These are phyloP conservation scores for Kryptolebias marmoratus DNA, from an alignment of 2,113 vertebrate genomes.

Conservation along the genomic window DNA sequence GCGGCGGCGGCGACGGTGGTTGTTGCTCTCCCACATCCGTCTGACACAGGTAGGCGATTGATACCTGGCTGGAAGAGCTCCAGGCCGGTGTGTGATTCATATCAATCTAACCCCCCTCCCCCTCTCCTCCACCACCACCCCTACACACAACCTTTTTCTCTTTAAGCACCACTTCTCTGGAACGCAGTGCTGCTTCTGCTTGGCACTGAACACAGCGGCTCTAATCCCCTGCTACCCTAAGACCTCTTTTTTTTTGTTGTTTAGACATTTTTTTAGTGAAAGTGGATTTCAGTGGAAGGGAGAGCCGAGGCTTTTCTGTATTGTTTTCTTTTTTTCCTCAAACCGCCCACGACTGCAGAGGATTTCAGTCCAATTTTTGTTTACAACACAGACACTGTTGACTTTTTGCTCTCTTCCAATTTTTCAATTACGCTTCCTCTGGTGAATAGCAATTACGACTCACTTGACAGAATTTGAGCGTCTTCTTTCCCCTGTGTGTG, in stretches of 20 bases:
- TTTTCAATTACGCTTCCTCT: constrained; percentile 61
- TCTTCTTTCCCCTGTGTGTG: constrained; percentile 11
- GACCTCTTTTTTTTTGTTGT: constrained; percentile 23
- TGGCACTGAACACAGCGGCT: constrained; percentile 21
- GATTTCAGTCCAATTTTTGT: constrained; percentile 56
- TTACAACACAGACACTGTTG: constrained; percentile 51
- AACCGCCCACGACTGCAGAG: constrained; percentile 42
- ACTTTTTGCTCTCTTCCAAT: constrained; percentile 57
- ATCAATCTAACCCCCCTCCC: constrained; percentile 64
- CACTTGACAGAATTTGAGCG: constrained; percentile 43
- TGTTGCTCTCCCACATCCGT: constrained; percentile 50
- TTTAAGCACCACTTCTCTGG: constrained; percentile 58
- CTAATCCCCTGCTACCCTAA: constrained; percentile 55
- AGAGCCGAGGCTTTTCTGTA: constrained; percentile 39
- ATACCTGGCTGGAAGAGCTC: constrained; percentile 58
- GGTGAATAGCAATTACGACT: constrained; percentile 60
- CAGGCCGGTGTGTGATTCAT: constrained; percentile 67
- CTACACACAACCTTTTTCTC: constrained; percentile 44
- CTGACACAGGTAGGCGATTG: constrained; percentile 71
- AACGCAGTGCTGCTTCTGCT: constrained; percentile 27
- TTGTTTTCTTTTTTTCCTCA: constrained; percentile 14
- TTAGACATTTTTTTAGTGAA: not conserved
- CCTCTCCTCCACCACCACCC: constrained; percentile 44
- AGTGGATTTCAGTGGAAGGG: constrained; percentile 46
- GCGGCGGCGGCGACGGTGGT: constrained; percentile 34